Percentiles rank a stretch among this genome's conserved stretches.
phyloP scores from a whole-genome alignment of 2,113 vertebrate genomes.

The Spea multiplicata region DNA sequence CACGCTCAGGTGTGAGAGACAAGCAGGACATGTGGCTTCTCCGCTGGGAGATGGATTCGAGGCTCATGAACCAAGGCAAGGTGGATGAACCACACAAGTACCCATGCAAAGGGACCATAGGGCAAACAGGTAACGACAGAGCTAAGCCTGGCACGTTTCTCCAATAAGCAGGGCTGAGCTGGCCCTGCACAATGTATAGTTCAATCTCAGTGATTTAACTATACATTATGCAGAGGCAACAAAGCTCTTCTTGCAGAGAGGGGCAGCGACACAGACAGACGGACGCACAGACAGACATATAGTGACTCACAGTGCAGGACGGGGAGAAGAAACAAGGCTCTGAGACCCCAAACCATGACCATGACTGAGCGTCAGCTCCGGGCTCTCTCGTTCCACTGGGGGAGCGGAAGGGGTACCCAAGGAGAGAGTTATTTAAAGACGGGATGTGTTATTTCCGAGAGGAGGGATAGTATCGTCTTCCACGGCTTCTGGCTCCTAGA shows the following conservation, averaged over 20 bases:
- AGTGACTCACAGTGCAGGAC: slow-evolving; percentile 20
- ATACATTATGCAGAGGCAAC: no score
- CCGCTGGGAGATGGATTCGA: no score
- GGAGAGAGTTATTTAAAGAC: slow-evolving; percentile 32
- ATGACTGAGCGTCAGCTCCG: neutral
- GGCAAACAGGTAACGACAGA: neutral
- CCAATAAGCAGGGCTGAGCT: neutral
- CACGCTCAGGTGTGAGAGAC: no score
- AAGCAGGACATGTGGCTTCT: no score
- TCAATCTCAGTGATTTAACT: no score
- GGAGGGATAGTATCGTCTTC: slow-evolving; percentile 11
- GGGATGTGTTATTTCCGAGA: slow-evolving; percentile 31
- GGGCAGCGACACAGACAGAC: neutral
- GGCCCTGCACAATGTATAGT: neutral
- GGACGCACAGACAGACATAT: neutral
- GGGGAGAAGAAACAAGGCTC: neutral
- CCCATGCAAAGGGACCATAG: no score
- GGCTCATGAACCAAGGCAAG: neutral
- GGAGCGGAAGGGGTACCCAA: no score
- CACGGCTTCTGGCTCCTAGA: neutral
- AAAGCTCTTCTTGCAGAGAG: neutral
- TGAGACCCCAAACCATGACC: slow-evolving; percentile 12
- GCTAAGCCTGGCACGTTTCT: neutral
- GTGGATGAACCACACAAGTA: neutral
- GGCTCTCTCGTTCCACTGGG: neutral